Conservation (phyloP, 2,888 invertebrate genomes). For the Ochlodes sylvanus region DNA sequence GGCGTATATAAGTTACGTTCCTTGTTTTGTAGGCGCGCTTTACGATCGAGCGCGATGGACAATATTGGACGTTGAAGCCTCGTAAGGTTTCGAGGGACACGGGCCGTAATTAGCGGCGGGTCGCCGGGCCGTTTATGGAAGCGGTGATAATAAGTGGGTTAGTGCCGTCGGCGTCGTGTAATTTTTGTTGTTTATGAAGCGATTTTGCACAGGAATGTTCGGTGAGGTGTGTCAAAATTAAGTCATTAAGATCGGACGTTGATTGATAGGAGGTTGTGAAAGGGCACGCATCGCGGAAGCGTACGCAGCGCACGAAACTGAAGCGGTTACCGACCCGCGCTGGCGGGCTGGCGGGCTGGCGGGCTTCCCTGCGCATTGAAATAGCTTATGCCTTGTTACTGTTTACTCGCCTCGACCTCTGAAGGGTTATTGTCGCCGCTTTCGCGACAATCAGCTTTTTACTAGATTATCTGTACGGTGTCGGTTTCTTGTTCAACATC, state of each 20-base stretch:
- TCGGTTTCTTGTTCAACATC: conserved; percentile 28
- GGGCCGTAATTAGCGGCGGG: conserved; percentile 62
- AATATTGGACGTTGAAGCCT: conserved; percentile 71
- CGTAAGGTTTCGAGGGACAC: conserved; percentile 67
- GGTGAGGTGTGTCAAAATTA: conserved; percentile 73
- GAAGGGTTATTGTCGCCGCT: conserved; percentile 48
- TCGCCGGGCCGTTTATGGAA: conserved; percentile 57
- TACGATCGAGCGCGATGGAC: conserved; percentile 70
- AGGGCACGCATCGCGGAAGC: conserved; percentile 74
- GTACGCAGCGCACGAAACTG: conserved; percentile 66
- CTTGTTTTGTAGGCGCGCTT: conserved; percentile 73
- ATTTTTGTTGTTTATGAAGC: conserved; percentile 69
- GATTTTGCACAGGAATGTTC: conserved; percentile 58
- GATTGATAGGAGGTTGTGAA: conserved; percentile 71
- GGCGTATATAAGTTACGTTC: conserved; percentile 54
- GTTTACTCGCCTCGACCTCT: conserved; percentile 51
- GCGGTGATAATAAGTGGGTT: conserved; percentile 62
- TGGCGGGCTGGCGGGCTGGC: conserved; percentile 43
- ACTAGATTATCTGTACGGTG: conserved; percentile 33
- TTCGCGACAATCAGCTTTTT: conserved; percentile 41
- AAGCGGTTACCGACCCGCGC: conserved; percentile 44
- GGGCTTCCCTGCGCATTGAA: conserved; percentile 55
- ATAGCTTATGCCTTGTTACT: conserved; percentile 58
- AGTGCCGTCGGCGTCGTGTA: conserved; percentile 57
- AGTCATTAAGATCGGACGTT: conserved; percentile 78